A percentile compares a stretch with the other conserved stretches of the same genome.
Conservation (phyloP, 2,113 vertebrate genomes). For the Cyanistes caeruleus region DNA sequence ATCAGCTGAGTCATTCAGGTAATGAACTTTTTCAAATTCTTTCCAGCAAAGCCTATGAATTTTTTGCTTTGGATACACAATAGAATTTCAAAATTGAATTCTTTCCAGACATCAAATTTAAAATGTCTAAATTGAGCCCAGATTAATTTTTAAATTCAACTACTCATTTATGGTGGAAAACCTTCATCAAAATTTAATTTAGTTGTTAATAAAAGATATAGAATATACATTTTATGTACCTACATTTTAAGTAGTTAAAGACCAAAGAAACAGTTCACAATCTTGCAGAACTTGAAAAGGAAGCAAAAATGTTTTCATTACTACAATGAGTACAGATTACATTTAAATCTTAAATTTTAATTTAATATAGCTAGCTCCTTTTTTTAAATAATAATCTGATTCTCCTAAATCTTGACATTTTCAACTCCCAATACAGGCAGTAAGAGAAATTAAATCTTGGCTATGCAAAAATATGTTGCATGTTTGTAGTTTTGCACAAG, state of each 20-base stretch:
- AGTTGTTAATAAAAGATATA: neutral
- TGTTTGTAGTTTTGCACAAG: neutral
- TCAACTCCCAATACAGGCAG: neutral
- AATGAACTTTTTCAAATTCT: neutral
- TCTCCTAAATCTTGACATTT: neutral
- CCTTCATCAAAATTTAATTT: neutral
- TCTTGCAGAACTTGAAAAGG: neutral
- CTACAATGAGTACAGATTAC: neutral
- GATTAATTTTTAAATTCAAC: neutral
- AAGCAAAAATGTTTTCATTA: neutral
- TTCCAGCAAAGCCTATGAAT: neutral
- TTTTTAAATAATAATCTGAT: neutral
- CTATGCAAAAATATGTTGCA: neutral
- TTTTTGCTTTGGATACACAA: neutral
- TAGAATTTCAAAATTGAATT: neutral
- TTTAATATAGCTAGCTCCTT: neutral
- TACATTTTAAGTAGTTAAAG: neutral
- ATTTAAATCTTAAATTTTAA: neutral
- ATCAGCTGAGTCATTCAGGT: neutral
- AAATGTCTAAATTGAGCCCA: neutral
- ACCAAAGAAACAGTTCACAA: neutral
- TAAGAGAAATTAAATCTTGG: neutral
- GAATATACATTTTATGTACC: neutral
- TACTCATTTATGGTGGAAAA: neutral
- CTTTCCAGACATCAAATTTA: neutral